These are phyloP conservation scores for Heloderma charlesbogerti DNA, from an alignment of 2,113 vertebrate species.

Conservation along the genomic window DNA sequence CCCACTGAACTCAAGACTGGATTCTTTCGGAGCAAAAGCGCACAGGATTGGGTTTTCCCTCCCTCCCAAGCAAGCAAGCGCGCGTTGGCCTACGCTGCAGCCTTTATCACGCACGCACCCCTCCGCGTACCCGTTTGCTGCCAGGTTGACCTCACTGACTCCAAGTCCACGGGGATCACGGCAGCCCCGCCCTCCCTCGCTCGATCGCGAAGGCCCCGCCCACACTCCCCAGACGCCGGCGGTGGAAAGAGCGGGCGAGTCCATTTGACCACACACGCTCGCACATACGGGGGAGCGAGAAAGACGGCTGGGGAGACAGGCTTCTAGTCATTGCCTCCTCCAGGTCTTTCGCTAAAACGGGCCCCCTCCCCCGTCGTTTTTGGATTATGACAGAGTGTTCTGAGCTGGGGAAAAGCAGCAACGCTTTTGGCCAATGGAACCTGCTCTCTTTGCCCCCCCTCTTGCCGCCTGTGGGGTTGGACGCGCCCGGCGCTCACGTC, in stretches of 20 bases:
- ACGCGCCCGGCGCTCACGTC: slow-evolving; percentile 74
- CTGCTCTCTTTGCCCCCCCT: not conserved
- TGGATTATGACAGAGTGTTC: not conserved
- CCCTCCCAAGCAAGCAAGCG: no score
- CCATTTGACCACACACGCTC: not conserved
- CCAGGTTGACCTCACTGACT: slow-evolving; percentile 23
- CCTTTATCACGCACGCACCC: not conserved
- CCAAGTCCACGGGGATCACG: not conserved
- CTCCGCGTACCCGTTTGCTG: not conserved
- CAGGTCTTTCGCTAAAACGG: not conserved
- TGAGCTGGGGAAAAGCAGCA: not conserved
- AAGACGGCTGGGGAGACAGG: fast-evolving
- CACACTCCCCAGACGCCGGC: not conserved
- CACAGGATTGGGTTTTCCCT: not conserved
- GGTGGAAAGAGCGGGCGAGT: slow-evolving; percentile 56
- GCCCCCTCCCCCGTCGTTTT: fast-evolving
- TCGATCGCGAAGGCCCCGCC: not conserved
- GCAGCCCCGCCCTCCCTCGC: not conserved
- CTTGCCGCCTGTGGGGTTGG: slow-evolving; percentile 63
- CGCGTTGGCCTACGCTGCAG: no score
- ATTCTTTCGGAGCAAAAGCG: not conserved
- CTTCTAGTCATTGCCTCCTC: not conserved
- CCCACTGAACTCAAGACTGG: not conserved
- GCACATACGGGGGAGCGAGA: not conserved
- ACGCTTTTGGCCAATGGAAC: not conserved